Evolutionary conservation across 1,140 invertebrate species (phyloP).

Genomic region (Nasonia giraulti): DNA sequence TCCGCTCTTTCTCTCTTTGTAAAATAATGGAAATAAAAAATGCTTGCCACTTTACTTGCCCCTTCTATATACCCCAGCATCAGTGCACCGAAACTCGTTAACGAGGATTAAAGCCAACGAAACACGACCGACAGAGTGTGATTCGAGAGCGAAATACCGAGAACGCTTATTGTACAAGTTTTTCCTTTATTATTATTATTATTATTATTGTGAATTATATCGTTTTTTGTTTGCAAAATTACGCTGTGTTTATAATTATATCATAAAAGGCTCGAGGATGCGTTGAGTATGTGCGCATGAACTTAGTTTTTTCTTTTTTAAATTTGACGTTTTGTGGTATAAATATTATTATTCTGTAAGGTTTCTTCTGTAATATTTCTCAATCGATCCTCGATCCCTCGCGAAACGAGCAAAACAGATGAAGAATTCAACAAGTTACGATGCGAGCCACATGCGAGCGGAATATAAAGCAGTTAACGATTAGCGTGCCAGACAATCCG

Average conservation of each 20-base stretch:
- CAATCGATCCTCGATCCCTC: constrained; percentile 45
- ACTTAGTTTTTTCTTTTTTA: constrained; percentile 29
- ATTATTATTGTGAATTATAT: background rate
- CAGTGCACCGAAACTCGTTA: constrained; percentile 18
- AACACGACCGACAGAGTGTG: background rate
- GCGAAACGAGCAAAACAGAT: constrained; percentile 8
- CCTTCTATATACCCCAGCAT: constrained; percentile 21
- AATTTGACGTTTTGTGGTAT: constrained; percentile 27
- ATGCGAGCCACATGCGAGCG: background rate
- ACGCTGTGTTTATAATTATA: background rate
- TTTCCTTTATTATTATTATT: constrained; percentile 11
- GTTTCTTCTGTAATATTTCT: constrained; percentile 27
- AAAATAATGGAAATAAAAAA: constrained; percentile 42
- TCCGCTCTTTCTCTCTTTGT: constrained; percentile 36
- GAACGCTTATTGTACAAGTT: constrained; percentile 2
- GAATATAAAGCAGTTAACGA: constrained; percentile 53
- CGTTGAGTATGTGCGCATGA: constrained; percentile 33
- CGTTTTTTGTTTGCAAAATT: constrained; percentile 35
- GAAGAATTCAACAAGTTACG: constrained; percentile 31
- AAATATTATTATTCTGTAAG: constrained; percentile 10
- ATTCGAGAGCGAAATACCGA: background rate
- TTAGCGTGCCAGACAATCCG: constrained; percentile 63
- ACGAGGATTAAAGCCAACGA: background rate
- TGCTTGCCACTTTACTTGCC: constrained; percentile 66
- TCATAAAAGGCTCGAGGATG: constrained; percentile 3